Conservation (phyloP, 2,113 vertebrate species). For the Fregata magnificens region DNA sequence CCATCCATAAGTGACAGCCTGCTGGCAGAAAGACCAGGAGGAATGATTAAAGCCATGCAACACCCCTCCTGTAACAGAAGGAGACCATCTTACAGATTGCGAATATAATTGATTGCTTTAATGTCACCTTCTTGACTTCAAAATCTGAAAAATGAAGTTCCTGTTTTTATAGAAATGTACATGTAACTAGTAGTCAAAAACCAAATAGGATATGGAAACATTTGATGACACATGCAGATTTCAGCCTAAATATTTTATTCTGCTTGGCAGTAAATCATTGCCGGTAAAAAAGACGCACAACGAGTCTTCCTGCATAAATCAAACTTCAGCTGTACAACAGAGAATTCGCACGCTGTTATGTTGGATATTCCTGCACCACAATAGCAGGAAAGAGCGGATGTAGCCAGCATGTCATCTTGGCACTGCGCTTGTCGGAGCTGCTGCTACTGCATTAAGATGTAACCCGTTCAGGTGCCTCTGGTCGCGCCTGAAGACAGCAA, state of each 20-base stretch:
- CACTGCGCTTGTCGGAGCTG: rapidly evolving
- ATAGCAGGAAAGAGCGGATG: not conserved
- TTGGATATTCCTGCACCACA: not conserved
- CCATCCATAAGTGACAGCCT: not conserved
- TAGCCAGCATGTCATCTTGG: not conserved
- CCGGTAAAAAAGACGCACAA: not conserved
- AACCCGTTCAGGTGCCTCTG: not conserved
- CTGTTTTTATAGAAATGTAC: not conserved
- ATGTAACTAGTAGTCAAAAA: not conserved
- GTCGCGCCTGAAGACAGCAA: not conserved
- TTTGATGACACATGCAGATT: conserved; percentile 25
- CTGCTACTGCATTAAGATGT: not conserved
- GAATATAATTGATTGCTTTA: not conserved
- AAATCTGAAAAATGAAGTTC: not conserved
- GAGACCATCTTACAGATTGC: not conserved
- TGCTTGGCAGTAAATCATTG: not conserved
- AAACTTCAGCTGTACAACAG: not conserved
- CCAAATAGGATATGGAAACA: not conserved
- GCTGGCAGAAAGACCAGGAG: not conserved
- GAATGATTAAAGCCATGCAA: not conserved
- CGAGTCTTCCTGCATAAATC: not conserved
- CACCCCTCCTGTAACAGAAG: not conserved
- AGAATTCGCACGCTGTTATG: rapidly evolving
- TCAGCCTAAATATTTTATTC: conserved; percentile 23
- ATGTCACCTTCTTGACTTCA: conserved; percentile 21